Percentiles rank a stretch among this genome's conserved stretches.
These are phyloP conservation scores for Anabas testudineus DNA, from an alignment of 2,797 vertebrate genomes.

Conservation along the genomic window DNA sequence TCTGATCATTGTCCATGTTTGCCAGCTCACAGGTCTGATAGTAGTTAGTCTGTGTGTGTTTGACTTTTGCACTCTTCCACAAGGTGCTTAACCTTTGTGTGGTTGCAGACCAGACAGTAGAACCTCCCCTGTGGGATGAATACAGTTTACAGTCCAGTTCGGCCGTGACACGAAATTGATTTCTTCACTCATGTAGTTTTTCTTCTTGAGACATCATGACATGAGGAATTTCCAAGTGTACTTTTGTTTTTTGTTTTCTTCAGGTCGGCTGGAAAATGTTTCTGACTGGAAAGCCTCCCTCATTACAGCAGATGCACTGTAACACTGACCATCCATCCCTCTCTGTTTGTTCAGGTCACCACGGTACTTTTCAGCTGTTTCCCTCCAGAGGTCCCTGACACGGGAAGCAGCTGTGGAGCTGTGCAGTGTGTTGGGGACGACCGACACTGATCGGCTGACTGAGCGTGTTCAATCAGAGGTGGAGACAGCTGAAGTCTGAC, in stretches of 20 bases:
- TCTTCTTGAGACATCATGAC: not conserved
- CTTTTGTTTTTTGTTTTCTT: no score
- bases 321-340: not conserved
- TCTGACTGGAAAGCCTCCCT: no score
- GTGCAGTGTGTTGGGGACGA: no score
- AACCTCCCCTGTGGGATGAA: not conserved
- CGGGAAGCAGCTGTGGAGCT: no score
- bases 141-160: not conserved
- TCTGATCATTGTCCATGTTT: no score
- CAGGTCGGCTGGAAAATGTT: not conserved
- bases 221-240: not conserved
- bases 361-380: no score
- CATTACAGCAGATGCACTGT: not conserved
- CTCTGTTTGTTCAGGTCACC: no score
- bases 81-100: not conserved
- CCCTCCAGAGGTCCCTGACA: no score
- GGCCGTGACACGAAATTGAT: not conserved
- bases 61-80: no score
- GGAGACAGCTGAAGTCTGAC: no score
- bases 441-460: no score
- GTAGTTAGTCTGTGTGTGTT: not conserved
- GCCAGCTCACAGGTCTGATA: not conserved
- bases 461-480: no score
- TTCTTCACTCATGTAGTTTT: constrained; percentile 1
- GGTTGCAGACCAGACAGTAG: not conserved